Base-by-base conservation (phyloP, 2,888 invertebrate species). In the Platycnemis pennipes region DNA sequence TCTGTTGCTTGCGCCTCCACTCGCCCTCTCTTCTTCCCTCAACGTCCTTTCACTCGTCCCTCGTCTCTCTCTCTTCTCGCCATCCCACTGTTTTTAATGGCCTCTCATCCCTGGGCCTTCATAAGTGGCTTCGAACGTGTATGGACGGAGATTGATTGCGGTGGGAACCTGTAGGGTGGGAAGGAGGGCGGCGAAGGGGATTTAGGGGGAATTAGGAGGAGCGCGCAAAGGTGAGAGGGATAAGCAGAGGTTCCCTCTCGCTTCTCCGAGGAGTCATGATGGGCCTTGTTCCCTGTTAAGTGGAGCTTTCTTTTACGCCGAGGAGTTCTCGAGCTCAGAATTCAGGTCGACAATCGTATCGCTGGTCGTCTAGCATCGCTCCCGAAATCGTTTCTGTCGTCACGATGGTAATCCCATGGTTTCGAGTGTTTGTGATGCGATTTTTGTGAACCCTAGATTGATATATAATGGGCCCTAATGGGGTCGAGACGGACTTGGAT, bases 51-150 rank as follows among this genome's bases (percentile, higher is more conserved):
- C 16, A n/a, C 7, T n/a, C 22, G 7, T 26, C n/a, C 26, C n/a
- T 63, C 31, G 19, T 45, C n/a, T 46, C 88, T 31, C 37, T 42
- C 88, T 31, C 49, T 53, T 16, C 53, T 19, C 53, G 56, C 37
- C 89, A 56, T 89, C 37, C 22, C 56, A 89, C 89, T 89, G 26
- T 89, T 89, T 56, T 89, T 89, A 89, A 89, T 89, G 88, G 88
- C 49, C 49, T 88, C 88, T 88, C 88, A 88, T 49, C 88, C 45
- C 49, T 49, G 49, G 46, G 88, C 49, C 88, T 53, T 63, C n/a
- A 63, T 63, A 88, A 46, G 88, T 46, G 88, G 49, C 53, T 46
- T 53, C 26, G 89, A 56, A 56, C 53, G 37, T 53, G 88, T 31
- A 8, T 22, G 45, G 89, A 89, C 89, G 56, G 89, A 89, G 89